Evolutionary conservation across 1,140 invertebrate species (phyloP).

Genomic region (Diuraphis noxia): DNA sequence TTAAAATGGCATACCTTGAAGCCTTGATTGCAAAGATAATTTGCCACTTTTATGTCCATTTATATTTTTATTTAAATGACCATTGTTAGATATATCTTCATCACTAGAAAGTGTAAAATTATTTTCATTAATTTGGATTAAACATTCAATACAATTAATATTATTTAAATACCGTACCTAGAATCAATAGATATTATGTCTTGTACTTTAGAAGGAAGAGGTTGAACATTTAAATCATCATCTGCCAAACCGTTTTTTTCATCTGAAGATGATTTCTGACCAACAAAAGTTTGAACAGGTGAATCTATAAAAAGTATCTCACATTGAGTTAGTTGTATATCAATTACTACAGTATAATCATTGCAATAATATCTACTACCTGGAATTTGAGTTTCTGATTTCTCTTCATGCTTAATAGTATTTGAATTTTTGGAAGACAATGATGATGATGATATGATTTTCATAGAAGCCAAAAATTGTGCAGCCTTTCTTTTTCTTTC

Average conservation of each 20-base stretch:
- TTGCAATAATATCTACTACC: neutral
- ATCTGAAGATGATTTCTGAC: neutral
- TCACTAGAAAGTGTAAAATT: neutral
- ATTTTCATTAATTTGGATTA: neutral
- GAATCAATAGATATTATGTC: conserved; percentile 45
- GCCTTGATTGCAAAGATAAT: conserved; percentile 26
- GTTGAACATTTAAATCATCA: neutral
- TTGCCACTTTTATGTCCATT: conserved; percentile 38
- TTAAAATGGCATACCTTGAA: neutral
- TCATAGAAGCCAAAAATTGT: conserved; percentile 49
- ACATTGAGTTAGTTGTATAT: neutral
- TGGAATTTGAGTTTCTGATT: neutral
- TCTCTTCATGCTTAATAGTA: neutral
- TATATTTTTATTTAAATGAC: neutral
- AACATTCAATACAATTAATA: neutral
- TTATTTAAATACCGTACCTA: neutral
- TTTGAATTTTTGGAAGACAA: neutral
- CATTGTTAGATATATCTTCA: conserved; percentile 25
- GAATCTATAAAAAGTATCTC: neutral
- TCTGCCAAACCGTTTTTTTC: neutral
- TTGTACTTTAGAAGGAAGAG: conserved; percentile 1
- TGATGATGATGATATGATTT: conserved; percentile 35
- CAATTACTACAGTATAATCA: neutral
- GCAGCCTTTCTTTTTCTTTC: conserved; percentile 54
- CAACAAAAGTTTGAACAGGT: neutral